A percentile compares a stretch with the other conserved stretches of the same genome.
phyloP scores from a whole-genome alignment of 2,888 invertebrate species.

The Oligia fasciuncula region DNA sequence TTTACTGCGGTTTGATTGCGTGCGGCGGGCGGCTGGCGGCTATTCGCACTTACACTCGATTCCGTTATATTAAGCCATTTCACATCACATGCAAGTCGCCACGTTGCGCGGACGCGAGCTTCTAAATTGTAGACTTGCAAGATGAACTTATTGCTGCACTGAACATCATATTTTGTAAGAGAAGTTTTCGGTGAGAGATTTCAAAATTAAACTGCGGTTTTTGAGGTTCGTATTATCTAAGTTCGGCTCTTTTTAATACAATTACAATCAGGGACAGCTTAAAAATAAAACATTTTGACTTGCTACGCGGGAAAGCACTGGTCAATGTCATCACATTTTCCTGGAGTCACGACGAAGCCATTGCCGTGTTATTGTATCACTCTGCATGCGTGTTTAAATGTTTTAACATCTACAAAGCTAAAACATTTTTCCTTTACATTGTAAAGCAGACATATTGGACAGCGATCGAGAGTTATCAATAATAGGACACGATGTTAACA shows the following conservation, averaged over 20 bases:
- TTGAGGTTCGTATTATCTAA: neutral
- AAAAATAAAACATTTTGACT: neutral
- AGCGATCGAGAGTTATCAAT: slow-evolving; percentile 59
- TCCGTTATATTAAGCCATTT: slow-evolving; percentile 78
- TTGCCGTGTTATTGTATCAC: neutral
- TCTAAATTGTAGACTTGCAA: slow-evolving; percentile 46
- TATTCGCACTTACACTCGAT: slow-evolving; percentile 73
- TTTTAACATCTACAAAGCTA: slow-evolving; percentile 5
- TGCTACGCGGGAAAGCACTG: neutral
- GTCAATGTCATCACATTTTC: neutral
- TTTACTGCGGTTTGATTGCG: slow-evolving; percentile 84
- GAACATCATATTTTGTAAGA: slow-evolving; percentile 22
- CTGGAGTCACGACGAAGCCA: neutral
- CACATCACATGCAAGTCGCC: slow-evolving; percentile 56
- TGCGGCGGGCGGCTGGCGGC: slow-evolving; percentile 67
- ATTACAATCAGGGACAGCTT: neutral
- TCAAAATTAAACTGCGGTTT: neutral
- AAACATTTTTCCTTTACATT: slow-evolving; percentile 31
- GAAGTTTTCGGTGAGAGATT: neutral
- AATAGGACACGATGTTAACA: slow-evolving; percentile 65
- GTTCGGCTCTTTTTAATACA: neutral
- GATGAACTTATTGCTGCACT: slow-evolving; percentile 46
- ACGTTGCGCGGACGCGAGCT: slow-evolving; percentile 42
- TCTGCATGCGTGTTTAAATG: neutral
- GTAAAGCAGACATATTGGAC: slow-evolving; percentile 29